Evolutionary conservation across 2,113 vertebrate species (phyloP).

Genomic region (Anseranas semipalmata): DNA sequence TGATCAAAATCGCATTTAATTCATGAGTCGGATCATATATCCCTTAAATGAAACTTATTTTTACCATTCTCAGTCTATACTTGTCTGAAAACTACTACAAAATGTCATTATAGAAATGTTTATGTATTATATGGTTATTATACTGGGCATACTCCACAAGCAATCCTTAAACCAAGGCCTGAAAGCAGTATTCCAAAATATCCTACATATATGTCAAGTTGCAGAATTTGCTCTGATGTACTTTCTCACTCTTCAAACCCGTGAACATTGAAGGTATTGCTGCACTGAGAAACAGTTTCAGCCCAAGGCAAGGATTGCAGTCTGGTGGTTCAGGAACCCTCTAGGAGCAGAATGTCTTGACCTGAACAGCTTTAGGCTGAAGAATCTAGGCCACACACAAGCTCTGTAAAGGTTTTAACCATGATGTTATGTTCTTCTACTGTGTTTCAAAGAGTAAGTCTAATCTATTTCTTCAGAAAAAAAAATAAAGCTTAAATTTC

Average conservation of each 20-base stretch:
- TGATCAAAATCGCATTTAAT: not conserved
- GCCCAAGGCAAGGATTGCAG: fast-evolving
- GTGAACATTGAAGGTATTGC: not conserved
- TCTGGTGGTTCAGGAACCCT: not conserved
- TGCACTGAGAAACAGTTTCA: not conserved
- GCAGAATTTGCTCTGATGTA: not conserved
- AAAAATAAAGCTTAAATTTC: not conserved
- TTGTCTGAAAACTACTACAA: not conserved
- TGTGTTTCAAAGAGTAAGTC: not conserved
- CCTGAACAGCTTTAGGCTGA: not conserved
- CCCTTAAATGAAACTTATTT: not conserved
- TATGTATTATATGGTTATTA: not conserved
- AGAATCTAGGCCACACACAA: not conserved
- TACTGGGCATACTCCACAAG: not conserved
- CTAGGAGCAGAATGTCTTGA: not conserved
- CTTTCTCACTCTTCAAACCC: not conserved
- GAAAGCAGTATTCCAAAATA: not conserved
- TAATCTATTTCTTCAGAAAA: not conserved
- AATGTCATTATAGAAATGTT: not conserved
- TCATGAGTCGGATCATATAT: not conserved
- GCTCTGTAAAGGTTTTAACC: not conserved
- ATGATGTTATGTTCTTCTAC: not conserved
- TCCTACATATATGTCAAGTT: not conserved
- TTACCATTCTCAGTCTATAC: not conserved
- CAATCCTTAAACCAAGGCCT: not conserved